Conservation (phyloP, 2,113 vertebrate genomes). For the Urocolius indicus region DNA sequence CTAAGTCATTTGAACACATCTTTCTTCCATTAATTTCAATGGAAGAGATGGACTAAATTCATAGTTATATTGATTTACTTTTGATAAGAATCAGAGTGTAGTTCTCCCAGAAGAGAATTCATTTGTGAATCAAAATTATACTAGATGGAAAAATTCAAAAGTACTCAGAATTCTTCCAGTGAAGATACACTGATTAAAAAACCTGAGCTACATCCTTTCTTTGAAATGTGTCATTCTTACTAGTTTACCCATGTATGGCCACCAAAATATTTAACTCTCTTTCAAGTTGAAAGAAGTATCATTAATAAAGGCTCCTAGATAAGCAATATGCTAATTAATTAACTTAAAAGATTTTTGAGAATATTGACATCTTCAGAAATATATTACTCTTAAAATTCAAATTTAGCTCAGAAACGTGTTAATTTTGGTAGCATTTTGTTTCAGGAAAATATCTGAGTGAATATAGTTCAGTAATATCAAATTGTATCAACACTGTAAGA, state of each 20-base stretch:
- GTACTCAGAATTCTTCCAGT: background rate
- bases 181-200: background rate
- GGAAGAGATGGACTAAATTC: background rate
- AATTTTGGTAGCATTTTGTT: background rate
- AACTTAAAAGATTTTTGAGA: background rate
- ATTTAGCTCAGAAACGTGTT: background rate
- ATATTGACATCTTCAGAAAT: background rate
- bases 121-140: background rate
- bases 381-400: background rate
- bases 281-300: background rate
- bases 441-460: background rate
- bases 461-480: background rate
- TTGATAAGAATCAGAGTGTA: background rate
- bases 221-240: background rate
- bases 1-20: slow-evolving; percentile 4
- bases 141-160: background rate
- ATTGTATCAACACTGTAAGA: background rate
- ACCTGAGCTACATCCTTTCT: background rate
- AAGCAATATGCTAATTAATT: background rate
- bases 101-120: background rate
- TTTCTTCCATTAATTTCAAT: slow-evolving; percentile 54
- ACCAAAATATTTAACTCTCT: background rate
- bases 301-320: background rate
- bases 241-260: background rate
- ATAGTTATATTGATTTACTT: background rate